Evolutionary conservation across 1,140 invertebrate genomes (phyloP).

Genomic region (Drosophila bocki): DNA sequence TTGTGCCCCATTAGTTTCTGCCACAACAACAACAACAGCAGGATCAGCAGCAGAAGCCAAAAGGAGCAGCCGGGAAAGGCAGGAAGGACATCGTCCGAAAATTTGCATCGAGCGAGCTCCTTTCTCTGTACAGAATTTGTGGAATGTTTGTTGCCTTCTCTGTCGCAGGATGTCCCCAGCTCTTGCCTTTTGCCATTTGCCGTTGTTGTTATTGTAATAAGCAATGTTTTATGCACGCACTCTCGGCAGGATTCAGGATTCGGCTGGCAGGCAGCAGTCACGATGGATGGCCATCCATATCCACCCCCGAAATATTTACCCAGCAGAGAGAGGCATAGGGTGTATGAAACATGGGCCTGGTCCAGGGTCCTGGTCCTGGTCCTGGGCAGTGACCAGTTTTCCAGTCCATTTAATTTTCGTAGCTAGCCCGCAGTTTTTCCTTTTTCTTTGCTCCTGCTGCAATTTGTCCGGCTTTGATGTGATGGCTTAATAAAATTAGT

Average conservation of each 20-base stretch:
- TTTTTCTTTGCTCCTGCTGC: slow-evolving; percentile 17
- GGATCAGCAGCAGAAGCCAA: slow-evolving; percentile 8
- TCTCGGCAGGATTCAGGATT: slow-evolving; percentile 35
- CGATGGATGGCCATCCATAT: slow-evolving; percentile 28
- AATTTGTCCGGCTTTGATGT: slow-evolving; percentile 55
- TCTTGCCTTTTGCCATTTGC: slow-evolving; percentile 6
- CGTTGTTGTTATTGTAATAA: slow-evolving; percentile 66
- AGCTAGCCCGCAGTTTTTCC: slow-evolving; percentile 71
- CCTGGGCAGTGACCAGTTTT: slow-evolving; percentile 66
- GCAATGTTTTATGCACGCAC: slow-evolving; percentile 80
- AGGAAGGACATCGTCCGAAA: slow-evolving; percentile 34
- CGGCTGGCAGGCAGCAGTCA: slow-evolving; percentile 4
- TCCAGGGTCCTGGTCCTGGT: background rate
- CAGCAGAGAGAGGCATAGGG: background rate
- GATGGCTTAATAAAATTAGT: slow-evolving; percentile 72
- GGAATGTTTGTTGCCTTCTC: slow-evolving; percentile 18
- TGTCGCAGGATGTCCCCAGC: slow-evolving; percentile 27
- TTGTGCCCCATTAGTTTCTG: slow-evolving; percentile 81
- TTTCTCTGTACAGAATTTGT: slow-evolving; percentile 54
- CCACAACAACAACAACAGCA: slow-evolving; percentile 55
- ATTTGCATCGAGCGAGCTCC: slow-evolving; percentile 70
- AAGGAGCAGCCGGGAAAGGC: slow-evolving; percentile 35
- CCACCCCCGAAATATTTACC: slow-evolving; percentile 23
- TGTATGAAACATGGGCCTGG: background rate
- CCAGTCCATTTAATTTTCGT: slow-evolving; percentile 76